Base-by-base conservation (phyloP, 1,140 invertebrate species). In the Lepidotrigona ventralis region DNA sequence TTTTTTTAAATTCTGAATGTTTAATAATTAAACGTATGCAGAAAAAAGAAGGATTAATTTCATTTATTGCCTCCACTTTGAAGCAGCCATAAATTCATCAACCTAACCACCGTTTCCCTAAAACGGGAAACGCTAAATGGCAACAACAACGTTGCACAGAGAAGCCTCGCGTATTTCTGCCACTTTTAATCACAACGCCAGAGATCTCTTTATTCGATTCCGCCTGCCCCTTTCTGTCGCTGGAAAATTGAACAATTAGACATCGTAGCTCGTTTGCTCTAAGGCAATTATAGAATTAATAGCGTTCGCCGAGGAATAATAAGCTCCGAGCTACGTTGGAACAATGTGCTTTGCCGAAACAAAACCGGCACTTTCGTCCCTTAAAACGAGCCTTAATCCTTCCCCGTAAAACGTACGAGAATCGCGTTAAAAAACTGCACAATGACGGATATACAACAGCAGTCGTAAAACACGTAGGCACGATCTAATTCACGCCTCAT, bases 401-500 rank as follows among this genome's bases (percentile, higher is more conserved):
- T 39, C 33, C 15, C 15, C 29, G 2, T 15, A 4, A 46, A 46
- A 46, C 15, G 17, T 19, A 26, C 69, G 46, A 71, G 19, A 72
- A 72, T 23, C 70, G 46, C 56, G 8, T 60, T 75, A n/a, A 75
- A n/a, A 60, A 75, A 75, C 73, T 46, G 21, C 21, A 21, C 29
- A 23, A 39, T 58, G 73, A 58, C 73, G 56, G 54, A 19, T 46
- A 60, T 60, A 46, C 39, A 39, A 68, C 51, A 33, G 23, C 39
- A 53, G n/a, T 56, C 66, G 51, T 79, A 79, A 70, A 79, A 29
- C 21, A 17, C 15, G 21, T 21, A 19, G n/a, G 26, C 64, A n/a
- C 29, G 17, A 53, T 76, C 29, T 56, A 46, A 81, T 56, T 81
- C 26, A 74, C 51, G 80, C 80, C 56, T 58, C 73, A 23, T 68